Percentiles rank a stretch among this genome's conserved stretches.
Conservation (phyloP, 2,113 vertebrate genomes). For the Ptyas mucosa region DNA sequence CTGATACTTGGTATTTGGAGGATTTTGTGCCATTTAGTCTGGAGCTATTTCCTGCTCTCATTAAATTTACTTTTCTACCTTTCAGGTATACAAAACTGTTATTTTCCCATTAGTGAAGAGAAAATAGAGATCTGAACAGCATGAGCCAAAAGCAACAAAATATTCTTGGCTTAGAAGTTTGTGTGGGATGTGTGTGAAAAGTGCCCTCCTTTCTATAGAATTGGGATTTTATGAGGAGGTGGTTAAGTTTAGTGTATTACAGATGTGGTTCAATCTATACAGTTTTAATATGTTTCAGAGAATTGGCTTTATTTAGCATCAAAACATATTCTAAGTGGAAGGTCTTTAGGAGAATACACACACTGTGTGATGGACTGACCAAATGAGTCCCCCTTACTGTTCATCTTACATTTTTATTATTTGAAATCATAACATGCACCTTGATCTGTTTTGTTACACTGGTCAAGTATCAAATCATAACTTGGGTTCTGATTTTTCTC, state of each 20-base stretch:
- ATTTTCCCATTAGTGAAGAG: neutral
- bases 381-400: neutral
- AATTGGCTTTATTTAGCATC: neutral
- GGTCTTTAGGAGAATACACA: neutral
- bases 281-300: neutral
- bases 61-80: neutral
- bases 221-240: neutral
- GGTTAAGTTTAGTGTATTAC: slow-evolving; percentile 1
- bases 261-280: neutral
- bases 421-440: neutral
- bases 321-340: neutral
- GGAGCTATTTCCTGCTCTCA: neutral
- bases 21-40: neutral
- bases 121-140: neutral
- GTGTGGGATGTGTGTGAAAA: neutral
- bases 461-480: neutral
- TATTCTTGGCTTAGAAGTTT: neutral
- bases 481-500: neutral
- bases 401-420: neutral
- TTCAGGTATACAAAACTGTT: neutral
- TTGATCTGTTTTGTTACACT: neutral
- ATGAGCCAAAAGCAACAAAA: slow-evolving; percentile 1
- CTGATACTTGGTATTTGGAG: neutral
- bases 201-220: slow-evolving; percentile 15
- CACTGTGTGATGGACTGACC: neutral